Base-by-base conservation (phyloP, 2,797 vertebrate species). In the Scleropages formosus region DNA sequence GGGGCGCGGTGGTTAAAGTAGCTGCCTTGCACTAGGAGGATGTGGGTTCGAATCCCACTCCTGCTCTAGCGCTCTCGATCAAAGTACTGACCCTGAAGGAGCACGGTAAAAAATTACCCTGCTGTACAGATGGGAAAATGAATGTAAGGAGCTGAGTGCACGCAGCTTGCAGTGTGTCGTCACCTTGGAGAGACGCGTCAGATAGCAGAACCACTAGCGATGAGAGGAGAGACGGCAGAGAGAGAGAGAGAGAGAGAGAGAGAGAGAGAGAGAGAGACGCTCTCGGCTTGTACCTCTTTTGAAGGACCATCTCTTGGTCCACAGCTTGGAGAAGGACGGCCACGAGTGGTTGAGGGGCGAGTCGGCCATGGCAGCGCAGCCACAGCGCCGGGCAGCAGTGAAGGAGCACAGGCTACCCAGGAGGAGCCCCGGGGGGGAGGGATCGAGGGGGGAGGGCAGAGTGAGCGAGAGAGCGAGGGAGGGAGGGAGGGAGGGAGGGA, bases 231-330 rank as follows among this genome's bases (percentile, higher is more conserved):
- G 13, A 16, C 31, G n/a, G n/a, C n/a, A 31, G 24, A 12, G 11
- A 72, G 24, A 49, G n/a, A 1, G 44, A 58, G 20, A 15, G n/a
- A 31, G 6, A 66, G 16, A 15, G 47, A 65, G 12, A 27, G 26
- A 20, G 8, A 58, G 26, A 16, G n/a, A n/a, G n/a, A 6, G 46
- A 12, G 16, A 11, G 65, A 68, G 73, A 80, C 44, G 44, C 9
- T 13, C 73, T 62, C 27, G 44, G 61, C 24, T 39, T 68, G 80
- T 96, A 98, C 97, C 97, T 98, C 95, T 86, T 87, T 98, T 99
- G 88, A 97, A 96, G 78, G 95, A 95, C 97, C 94, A 97, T 78
- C 94, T 89, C 89, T 96, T 98, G 93, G 93, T 95, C 96, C 96
- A 98, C 77, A 95, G 88, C 86, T 93, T 97, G 26, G 97, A 96